A percentile compares a stretch with the other conserved stretches of the same genome.
phyloP scores from a whole-genome alignment of 2,888 invertebrate species.

The Pyralis farinalis region DNA sequence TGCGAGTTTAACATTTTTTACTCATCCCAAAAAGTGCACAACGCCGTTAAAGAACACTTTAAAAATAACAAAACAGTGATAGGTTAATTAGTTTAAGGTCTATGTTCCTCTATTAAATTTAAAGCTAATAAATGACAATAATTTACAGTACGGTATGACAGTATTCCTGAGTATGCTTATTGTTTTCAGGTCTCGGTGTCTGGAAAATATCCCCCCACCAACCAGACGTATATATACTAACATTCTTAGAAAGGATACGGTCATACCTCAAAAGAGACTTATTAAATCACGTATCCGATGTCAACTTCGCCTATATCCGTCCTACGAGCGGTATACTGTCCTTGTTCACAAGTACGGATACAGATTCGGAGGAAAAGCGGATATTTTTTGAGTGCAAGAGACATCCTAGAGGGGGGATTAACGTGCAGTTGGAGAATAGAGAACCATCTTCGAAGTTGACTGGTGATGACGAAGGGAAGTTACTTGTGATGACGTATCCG shows the following conservation, averaged over 20 bases:
- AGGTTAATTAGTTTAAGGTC: too few relatives aligned
- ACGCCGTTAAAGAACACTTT: too few relatives aligned
- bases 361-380: conserved; percentile 30
- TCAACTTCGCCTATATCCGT: conserved; percentile 84
- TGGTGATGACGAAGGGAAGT: conserved; percentile 62
- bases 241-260: conserved; percentile 82
- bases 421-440: conserved; percentile 72
- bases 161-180: too few relatives aligned
- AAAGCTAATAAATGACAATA: too few relatives aligned
- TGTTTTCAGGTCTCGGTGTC: conserved; percentile 76
- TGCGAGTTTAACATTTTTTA: too few relatives aligned
- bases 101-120: too few relatives aligned
- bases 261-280: conserved; percentile 68
- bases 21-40: too few relatives aligned
- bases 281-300: conserved; percentile 79
- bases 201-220: conserved; percentile 84
- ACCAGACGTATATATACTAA: conserved; percentile 81
- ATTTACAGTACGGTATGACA: too few relatives aligned
- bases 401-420: conserved; percentile 66
- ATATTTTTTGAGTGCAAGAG: conserved; percentile 56
- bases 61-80: too few relatives aligned
- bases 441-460: conserved; percentile 78
- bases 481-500: conserved; percentile 84
- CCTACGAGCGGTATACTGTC: conserved; percentile 38
- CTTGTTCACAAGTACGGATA: conserved; percentile 19